These are phyloP conservation scores for Lophius piscatorius DNA, from an alignment of 2,113 vertebrate genomes.

Conservation along the genomic window DNA sequence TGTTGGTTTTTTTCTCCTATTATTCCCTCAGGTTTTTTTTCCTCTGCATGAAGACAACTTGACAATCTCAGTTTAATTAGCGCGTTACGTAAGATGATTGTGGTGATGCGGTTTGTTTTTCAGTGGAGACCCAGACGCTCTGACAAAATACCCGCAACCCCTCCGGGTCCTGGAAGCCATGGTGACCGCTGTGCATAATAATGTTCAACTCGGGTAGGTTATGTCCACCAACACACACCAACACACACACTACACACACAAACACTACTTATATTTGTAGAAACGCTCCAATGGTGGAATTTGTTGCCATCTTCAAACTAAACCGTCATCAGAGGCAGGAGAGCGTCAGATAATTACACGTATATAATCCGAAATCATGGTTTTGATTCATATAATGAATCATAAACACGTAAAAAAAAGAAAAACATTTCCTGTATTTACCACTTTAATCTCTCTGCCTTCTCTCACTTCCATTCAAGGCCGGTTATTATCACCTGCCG, in stretches of 20 bases:
- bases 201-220: slow-evolving; percentile 73
- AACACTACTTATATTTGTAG: slow-evolving; percentile 1
- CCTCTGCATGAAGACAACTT: slow-evolving; percentile 39
- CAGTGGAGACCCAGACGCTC: slow-evolving; percentile 68
- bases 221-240: not conserved
- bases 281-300: not conserved
- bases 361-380: not conserved
- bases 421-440: not conserved
- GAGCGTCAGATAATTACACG: not conserved
- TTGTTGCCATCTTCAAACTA: not conserved
- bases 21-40: slow-evolving; percentile 22
- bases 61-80: slow-evolving; percentile 54
- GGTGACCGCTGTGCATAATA: slow-evolving; percentile 76
- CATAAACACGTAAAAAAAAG: too few species aligned
- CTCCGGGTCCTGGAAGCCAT: slow-evolving; percentile 75
- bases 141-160: slow-evolving; percentile 71
- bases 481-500: slow-evolving; percentile 20
- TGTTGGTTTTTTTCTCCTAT: slow-evolving; percentile 25
- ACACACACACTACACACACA: slow-evolving; percentile 8
- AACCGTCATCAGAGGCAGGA: not conserved
- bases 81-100: slow-evolving; percentile 33
- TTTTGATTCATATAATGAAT: slow-evolving; percentile 3
- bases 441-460: not conserved
- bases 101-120: slow-evolving; percentile 51
- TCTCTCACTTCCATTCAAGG: slow-evolving; percentile 12